phyloP scores from a whole-genome alignment of 2,797 vertebrate species.

The Gastrophryne carolinensis region DNA sequence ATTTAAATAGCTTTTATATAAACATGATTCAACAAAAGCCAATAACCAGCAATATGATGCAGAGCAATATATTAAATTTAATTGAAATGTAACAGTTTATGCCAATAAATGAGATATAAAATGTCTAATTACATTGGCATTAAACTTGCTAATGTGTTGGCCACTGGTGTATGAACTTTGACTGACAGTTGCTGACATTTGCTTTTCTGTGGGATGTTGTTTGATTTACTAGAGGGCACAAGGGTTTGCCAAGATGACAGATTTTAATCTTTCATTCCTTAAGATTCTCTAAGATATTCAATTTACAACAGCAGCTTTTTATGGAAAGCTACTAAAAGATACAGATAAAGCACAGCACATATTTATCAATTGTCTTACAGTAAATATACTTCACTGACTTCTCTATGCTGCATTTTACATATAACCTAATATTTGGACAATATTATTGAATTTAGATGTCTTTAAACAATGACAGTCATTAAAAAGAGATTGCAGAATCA shows the following conservation, averaged over 20 bases:
- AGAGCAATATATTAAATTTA: not conserved
- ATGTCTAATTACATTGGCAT: slow-evolving; percentile 32
- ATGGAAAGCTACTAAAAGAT: not conserved
- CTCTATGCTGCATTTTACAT: not conserved
- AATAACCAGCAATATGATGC: not conserved
- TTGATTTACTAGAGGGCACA: slow-evolving; percentile 9
- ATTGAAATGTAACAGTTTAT: not conserved
- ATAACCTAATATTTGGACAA: not conserved
- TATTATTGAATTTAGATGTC: not conserved
- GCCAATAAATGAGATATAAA: not conserved
- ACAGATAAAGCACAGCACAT: not conserved
- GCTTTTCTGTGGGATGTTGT: slow-evolving; percentile 11
- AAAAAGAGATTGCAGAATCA: not conserved
- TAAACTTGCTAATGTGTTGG: slow-evolving; percentile 31
- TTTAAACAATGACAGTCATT: not conserved
- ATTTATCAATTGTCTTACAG: not conserved
- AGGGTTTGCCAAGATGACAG: not conserved
- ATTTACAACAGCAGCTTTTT: not conserved
- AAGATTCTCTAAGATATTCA: not conserved
- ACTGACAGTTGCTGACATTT: slow-evolving; percentile 42
- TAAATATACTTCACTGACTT: not conserved
- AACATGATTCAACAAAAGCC: not conserved
- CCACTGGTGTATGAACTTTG: slow-evolving; percentile 43
- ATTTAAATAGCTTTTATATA: not conserved
- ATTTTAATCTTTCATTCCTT: not conserved